Conservation (phyloP, 2,888 invertebrate genomes). For the Globia sparganii region DNA sequence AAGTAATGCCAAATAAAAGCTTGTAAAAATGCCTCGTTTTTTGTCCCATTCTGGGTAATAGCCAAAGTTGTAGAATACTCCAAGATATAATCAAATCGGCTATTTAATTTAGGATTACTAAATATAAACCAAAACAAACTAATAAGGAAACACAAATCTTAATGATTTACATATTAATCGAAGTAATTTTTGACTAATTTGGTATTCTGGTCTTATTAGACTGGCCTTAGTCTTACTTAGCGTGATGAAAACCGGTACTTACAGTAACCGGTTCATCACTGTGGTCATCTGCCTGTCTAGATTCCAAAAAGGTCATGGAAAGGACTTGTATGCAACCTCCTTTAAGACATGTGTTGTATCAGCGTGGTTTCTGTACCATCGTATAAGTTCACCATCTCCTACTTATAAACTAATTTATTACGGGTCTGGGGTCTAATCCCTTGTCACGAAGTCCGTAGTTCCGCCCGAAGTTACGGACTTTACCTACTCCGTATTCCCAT, state of each 20-base stretch:
- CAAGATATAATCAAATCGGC: constrained; percentile 19
- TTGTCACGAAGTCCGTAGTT: background rate
- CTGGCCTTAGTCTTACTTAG: constrained; percentile 46
- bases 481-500: too few species aligned
- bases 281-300: constrained; percentile 4
- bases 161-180: constrained; percentile 28
- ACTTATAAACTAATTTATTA: background rate
- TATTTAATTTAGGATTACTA: constrained; percentile 28
- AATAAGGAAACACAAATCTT: constrained; percentile 49
- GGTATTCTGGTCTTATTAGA: background rate
- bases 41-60: background rate
- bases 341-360: background rate
- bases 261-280: constrained; percentile 24
- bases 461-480: background rate
- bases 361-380: background rate
- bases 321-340: background rate
- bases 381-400: background rate
- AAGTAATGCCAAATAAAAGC: background rate
- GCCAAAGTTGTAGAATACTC: background rate
- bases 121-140: constrained; percentile 22
- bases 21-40: background rate
- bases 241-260: constrained; percentile 12
- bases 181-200: constrained; percentile 12
- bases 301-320: background rate
- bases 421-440: background rate